Percentiles rank a stretch among this genome's conserved stretches.
phyloP scores from a whole-genome alignment of 2,888 invertebrate species.

The Drosophila nr. fundita region DNA sequence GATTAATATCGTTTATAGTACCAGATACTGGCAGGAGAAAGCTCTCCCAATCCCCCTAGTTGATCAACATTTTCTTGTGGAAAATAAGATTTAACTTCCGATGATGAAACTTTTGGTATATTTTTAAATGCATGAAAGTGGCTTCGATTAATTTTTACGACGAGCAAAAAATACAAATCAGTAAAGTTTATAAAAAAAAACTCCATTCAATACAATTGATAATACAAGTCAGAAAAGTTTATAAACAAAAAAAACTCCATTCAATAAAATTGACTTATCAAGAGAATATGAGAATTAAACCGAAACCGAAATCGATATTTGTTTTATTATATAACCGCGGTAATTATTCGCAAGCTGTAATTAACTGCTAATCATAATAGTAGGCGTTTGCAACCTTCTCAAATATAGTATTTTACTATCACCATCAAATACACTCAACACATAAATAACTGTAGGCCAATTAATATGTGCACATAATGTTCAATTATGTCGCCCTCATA shows the following conservation, averaged over 20 bases:
- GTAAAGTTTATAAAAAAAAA: neutral
- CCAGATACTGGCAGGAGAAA: neutral
- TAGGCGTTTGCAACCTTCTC: neutral
- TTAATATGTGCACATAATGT: slow-evolving; percentile 13
- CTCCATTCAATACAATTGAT: no score
- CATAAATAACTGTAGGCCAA: slow-evolving; percentile 8
- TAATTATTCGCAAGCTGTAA: slow-evolving; percentile 6
- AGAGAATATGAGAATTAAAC: neutral
- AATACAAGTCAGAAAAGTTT: no score
- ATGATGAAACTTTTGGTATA: neutral
- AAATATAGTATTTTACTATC: neutral
- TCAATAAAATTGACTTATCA: neutral
- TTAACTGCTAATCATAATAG: slow-evolving; percentile 19
- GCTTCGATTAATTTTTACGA: neutral
- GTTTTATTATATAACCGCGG: neutral
- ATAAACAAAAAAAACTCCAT: neutral
- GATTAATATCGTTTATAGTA: neutral
- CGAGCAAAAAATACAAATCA: no score
- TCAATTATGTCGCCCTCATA: slow-evolving; percentile 26
- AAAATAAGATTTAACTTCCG: neutral
- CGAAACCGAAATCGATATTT: neutral
- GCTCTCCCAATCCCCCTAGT: neutral
- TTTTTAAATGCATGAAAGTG: neutral
- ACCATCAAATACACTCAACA: neutral
- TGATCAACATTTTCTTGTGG: neutral